Conservation (phyloP, 2,888 invertebrate species). For the Helobdella robusta region DNA sequence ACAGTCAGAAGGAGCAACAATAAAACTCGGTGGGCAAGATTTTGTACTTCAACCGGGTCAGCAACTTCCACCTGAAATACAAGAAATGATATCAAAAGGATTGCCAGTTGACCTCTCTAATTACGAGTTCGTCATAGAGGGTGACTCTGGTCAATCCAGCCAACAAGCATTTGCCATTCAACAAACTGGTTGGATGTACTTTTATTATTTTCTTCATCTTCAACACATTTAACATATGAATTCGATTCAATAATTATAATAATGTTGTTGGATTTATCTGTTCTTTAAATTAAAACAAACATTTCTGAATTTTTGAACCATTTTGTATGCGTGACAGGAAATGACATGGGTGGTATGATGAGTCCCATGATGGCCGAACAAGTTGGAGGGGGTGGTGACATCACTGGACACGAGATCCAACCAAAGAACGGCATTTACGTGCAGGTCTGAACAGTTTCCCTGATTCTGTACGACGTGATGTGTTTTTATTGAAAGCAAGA, state of each 20-base stretch:
- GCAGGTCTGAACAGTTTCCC: conserved; percentile 21
- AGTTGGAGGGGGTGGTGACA: not conserved
- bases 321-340: not conserved
- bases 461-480: too few species aligned
- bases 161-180: not conserved
- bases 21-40: conserved; percentile 24
- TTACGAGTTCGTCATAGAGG: conserved; percentile 27
- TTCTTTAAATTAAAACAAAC: too few species aligned
- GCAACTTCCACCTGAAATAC: conserved; percentile 26
- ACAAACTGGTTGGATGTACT: too few species aligned
- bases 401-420: conserved; percentile 11
- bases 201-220: too few species aligned
- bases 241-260: too few species aligned
- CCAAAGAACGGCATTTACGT: conserved; percentile 21
- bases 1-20: conserved; percentile 13
- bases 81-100: conserved; percentile 28
- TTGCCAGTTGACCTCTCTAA: conserved; percentile 29
- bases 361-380: not conserved
- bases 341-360: not conserved
- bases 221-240: too few species aligned
- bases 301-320: not conserved
- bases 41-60: conserved; percentile 28
- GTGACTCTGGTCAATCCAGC: not conserved
- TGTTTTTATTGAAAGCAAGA: too few species aligned
- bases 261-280: too few species aligned